phyloP scores from a whole-genome alignment of 2,113 vertebrate species.

The Cinclus mexicanus region DNA sequence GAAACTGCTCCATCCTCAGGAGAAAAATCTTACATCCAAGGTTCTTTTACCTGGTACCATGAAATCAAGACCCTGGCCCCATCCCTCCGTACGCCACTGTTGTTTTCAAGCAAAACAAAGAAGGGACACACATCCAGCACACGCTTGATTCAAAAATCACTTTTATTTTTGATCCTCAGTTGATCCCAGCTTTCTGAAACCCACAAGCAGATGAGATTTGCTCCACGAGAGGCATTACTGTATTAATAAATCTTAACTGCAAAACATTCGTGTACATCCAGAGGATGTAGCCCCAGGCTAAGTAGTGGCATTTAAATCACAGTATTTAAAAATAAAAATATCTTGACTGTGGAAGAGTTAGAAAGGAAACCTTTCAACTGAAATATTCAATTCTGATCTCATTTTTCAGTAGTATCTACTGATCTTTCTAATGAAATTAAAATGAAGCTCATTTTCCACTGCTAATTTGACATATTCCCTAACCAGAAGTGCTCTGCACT shows the following conservation, averaged over 20 bases:
- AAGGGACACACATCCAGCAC: neutral
- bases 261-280: too few relatives aligned
- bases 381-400: neutral
- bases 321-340: neutral
- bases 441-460: neutral
- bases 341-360: neutral
- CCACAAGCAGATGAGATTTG: neutral
- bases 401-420: neutral
- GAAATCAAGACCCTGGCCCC: neutral
- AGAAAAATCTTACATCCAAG: neutral
- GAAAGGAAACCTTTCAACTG: neutral
- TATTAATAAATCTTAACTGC: neutral
- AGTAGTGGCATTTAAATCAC: neutral
- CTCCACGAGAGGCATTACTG: neutral
- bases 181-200: neutral
- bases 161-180: neutral
- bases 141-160: neutral
- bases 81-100: neutral
- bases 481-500: neutral
- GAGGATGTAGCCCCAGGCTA: neutral
- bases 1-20: neutral
- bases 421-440: neutral
- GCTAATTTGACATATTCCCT: neutral
- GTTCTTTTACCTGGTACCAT: neutral
- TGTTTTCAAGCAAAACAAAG: neutral